Conservation (phyloP, 2,113 vertebrate species). For the Aythya baeri region DNA sequence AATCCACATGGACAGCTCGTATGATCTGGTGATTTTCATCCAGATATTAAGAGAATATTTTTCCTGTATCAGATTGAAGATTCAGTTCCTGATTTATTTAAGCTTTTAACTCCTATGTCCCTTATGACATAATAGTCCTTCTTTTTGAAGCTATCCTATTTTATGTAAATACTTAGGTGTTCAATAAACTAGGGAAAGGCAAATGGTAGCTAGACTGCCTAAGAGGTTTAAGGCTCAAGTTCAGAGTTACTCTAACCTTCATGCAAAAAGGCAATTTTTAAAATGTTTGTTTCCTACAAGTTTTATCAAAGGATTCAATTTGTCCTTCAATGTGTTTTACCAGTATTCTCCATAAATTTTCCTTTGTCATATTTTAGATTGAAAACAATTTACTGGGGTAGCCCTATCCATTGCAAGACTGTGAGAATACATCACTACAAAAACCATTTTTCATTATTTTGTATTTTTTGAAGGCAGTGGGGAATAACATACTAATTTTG, state of each 20-base stretch:
- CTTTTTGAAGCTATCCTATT: background rate
- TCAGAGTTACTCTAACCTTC: background rate
- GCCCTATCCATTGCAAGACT: background rate
- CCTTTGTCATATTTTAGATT: background rate
- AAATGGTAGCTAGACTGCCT: background rate
- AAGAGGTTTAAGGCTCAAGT: background rate
- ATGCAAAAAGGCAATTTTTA: background rate
- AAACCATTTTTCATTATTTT: rapidly evolving
- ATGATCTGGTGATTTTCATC: background rate
- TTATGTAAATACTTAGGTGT: background rate
- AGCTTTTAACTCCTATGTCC: background rate
- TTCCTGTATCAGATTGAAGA: background rate
- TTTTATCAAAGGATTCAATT: background rate
- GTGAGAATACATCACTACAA: background rate
- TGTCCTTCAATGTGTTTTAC: background rate
- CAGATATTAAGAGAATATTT: background rate
- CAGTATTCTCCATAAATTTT: background rate
- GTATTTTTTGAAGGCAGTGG: background rate
- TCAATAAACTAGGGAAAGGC: background rate
- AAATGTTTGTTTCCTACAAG: background rate
- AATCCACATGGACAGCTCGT: background rate
- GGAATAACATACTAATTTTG: background rate
- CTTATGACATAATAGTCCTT: background rate
- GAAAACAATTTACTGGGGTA: background rate
- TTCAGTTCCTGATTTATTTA: background rate